phyloP scores from a whole-genome alignment of 2,113 vertebrate species.

The Paracanthobrama guichenoti region DNA sequence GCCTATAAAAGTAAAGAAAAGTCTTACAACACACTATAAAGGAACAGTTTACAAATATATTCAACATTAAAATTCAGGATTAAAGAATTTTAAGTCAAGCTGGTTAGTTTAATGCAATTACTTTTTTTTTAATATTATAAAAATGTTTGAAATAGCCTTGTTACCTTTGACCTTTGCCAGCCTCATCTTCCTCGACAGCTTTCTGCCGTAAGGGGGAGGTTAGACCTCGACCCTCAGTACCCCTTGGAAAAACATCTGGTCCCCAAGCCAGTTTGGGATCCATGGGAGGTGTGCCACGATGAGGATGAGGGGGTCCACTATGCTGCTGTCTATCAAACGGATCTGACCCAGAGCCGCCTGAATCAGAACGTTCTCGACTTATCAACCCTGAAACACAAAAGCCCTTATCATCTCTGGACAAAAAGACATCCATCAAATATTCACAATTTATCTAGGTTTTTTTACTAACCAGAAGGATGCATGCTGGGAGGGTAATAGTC shows the following conservation, averaged over 20 bases:
- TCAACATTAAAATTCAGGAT: neutral
- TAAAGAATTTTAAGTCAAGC: neutral
- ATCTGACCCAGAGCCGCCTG: slow-evolving; percentile 89
- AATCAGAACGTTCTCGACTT: slow-evolving; percentile 89
- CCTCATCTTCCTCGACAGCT: slow-evolving; percentile 79
- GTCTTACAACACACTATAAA: neutral
- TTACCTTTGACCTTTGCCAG: slow-evolving; percentile 82
- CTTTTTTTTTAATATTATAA: neutral
- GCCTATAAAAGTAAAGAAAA: neutral
- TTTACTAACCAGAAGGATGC: slow-evolving; percentile 83
- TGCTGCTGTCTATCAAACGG: slow-evolving; percentile 85
- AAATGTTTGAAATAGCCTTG: neutral
- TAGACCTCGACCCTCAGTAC: slow-evolving; percentile 73
- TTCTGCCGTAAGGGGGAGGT: slow-evolving; percentile 82
- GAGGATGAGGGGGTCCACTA: slow-evolving; percentile 71
- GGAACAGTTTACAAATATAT: neutral
- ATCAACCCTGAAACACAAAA: slow-evolving; percentile 77
- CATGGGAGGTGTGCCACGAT: slow-evolving; percentile 88
- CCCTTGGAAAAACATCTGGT: slow-evolving; percentile 81
- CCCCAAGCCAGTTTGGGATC: slow-evolving; percentile 89
- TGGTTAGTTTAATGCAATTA: neutral
- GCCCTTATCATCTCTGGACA: neutral
- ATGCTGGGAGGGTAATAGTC: slow-evolving; percentile 87
- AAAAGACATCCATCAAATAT: neutral
- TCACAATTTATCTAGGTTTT: neutral